Evolutionary conservation across 92 coral and sea anemone species (phyloP), one percentile per base, ranked within the genome.

Genomic region (Siderastrea siderea): DNA sequence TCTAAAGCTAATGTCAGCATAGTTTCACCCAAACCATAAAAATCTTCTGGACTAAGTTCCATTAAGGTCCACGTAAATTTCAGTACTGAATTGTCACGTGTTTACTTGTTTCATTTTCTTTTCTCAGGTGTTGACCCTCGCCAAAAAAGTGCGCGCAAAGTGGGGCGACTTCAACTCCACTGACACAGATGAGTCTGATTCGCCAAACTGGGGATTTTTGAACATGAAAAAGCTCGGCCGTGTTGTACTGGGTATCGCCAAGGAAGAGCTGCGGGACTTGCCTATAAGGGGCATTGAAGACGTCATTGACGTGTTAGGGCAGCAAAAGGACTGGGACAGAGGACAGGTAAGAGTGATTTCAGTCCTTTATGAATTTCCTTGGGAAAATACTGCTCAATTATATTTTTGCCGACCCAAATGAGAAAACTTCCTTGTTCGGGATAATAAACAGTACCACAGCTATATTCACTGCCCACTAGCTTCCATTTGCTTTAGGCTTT

Each of bases 211-310:
- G 99, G 99, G 99, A n/a, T 97, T 97, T 68, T 70, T 91, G 16
- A 95, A 91, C 87, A 75, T 97, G 81, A 86, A 70, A 77, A 97
- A 91, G 77, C 96, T 97, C 45, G 99, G 99, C 43, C 95, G 90
- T 16, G 94, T 97, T 68, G 97, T 89, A 38, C 90, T 97, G 86
- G 99, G 99, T 43, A 78, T 97, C 49, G 97, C 98, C 46, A 97
- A 97, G 78, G 98, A 97, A 79, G 98, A 97, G 49, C 89, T 97
- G 74, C 90, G 98, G 64, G 84, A 90, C 47, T 84, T 97, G 54
- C 96, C 98, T 73, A 91, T 97, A 91, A 94, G 96, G 90, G 99
- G 99, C 81, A 97, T 97, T 75, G 99, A 97, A 71, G 97, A 97
- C 82, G 89, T 87, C 52, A 86, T 97, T 77, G 99, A 97, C 64